Percentiles rank a stretch among this genome's conserved stretches.
phyloP scores from a whole-genome alignment of 2,888 invertebrate species.

The Pilophorus perplexus region DNA sequence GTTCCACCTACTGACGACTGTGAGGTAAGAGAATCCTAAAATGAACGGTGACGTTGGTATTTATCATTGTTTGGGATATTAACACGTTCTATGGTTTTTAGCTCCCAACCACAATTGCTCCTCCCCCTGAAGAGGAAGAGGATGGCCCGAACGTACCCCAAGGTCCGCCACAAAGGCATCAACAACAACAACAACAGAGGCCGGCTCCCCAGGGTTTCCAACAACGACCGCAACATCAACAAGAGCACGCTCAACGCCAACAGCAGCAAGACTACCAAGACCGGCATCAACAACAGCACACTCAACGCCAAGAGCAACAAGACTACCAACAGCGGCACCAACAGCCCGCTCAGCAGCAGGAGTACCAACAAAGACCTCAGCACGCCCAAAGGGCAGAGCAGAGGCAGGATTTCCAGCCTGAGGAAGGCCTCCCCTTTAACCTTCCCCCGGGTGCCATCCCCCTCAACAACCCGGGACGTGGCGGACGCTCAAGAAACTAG shows the following conservation, averaged over 20 bases:
- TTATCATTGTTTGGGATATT: constrained; percentile 50
- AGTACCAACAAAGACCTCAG: constrained; percentile 36
- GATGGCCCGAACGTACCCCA: constrained; percentile 49
- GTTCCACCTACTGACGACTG: constrained; percentile 89
- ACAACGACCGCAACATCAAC: constrained; percentile 44
- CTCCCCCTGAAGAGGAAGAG: constrained; percentile 59
- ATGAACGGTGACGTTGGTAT: background rate
- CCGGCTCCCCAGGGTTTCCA: constrained; percentile 40
- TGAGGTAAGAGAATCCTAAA: constrained; percentile 54
- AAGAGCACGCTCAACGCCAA: constrained; percentile 44
- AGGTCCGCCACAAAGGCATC: constrained; percentile 43
- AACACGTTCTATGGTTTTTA: constrained; percentile 51
- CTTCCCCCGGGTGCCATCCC: constrained; percentile 54
- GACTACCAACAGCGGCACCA: constrained; percentile 35
- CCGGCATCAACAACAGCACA: constrained; percentile 12
- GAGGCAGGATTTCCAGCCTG: constrained; percentile 43
- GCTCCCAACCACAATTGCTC: constrained; percentile 52
- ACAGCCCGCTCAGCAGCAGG: constrained; percentile 41
- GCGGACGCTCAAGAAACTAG: constrained; percentile 10
- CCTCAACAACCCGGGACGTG: constrained; percentile 22
- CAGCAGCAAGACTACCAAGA: constrained; percentile 32
- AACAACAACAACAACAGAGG: constrained; percentile 45
- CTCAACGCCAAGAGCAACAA: too few relatives aligned
- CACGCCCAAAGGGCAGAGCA: too few relatives aligned
- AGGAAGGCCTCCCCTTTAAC: constrained; percentile 42